phyloP scores from a whole-genome alignment of 2,797 vertebrate species.

The Dendrocincla fuliginosa region DNA sequence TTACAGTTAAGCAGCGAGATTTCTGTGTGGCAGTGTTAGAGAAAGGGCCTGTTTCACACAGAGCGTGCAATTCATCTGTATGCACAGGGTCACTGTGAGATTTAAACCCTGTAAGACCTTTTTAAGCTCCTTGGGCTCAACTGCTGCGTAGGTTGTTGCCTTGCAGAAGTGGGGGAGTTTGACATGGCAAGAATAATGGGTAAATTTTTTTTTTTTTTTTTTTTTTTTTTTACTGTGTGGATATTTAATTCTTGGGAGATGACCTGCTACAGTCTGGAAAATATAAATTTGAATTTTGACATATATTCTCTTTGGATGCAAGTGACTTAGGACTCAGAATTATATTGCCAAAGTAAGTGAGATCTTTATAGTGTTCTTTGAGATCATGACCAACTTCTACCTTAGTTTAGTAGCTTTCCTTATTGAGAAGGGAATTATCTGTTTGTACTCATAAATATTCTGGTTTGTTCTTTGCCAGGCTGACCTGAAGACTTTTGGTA shows the following conservation, averaged over 20 bases:
- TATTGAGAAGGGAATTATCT: not conserved
- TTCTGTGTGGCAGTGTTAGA: not conserved
- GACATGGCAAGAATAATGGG: not conserved
- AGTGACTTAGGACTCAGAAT: not conserved
- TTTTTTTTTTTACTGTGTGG: not conserved
- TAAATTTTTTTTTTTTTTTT: not conserved
- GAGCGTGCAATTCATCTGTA: not conserved
- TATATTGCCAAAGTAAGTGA: not conserved
- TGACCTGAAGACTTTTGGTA: not conserved
- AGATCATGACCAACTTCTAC: not conserved
- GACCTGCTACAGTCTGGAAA: not conserved
- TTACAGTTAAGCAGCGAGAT: not conserved
- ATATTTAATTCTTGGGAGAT: not conserved
- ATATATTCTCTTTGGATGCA: not conserved
- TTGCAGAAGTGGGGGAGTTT: not conserved
- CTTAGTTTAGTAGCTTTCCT: not conserved
- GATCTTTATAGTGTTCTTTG: not conserved
- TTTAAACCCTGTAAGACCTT: not conserved
- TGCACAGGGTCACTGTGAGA: not conserved
- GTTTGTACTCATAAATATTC: not conserved
- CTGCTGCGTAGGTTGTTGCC: not conserved
- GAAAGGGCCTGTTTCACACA: not conserved
- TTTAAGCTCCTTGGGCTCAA: slow-evolving; percentile 28
- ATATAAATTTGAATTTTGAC: not conserved
- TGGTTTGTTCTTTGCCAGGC: not conserved